A percentile compares a stretch with the other conserved stretches of the same genome.
Evolutionary conservation across 2,797 vertebrate species (phyloP).

Genomic region (Labeo calbasu): DNA sequence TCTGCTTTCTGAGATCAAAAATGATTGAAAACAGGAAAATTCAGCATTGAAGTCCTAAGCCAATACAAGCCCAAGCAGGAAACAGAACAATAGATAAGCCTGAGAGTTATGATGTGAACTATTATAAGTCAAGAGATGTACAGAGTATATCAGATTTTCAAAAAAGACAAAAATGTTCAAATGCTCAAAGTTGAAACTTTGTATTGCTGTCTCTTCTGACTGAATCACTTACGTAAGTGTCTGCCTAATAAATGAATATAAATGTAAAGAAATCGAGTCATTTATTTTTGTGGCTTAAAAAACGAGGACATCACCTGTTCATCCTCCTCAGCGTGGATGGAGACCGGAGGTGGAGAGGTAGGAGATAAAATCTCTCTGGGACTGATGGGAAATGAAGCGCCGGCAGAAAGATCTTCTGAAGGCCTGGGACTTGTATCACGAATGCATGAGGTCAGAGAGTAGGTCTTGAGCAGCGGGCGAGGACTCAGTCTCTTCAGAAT

Average conservation of each 20-base stretch:
- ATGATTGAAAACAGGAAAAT: background rate
- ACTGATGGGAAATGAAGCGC: constrained; percentile 56
- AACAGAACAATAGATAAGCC: background rate
- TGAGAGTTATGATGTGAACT: background rate
- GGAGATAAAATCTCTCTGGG: constrained; percentile 42
- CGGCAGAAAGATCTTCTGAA: constrained; percentile 56
- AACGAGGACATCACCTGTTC: constrained; percentile 52
- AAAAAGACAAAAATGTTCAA: background rate
- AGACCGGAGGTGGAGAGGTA: background rate
- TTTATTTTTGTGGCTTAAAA: background rate
- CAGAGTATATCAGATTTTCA: background rate
- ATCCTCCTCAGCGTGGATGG: constrained; percentile 40
- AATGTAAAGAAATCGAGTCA: background rate
- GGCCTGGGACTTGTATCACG: constrained; percentile 63
- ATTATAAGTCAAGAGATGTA: background rate
- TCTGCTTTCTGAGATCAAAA: background rate
- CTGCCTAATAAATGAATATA: background rate
- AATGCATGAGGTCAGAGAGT: constrained; percentile 59
- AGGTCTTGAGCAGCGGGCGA: constrained; percentile 51
- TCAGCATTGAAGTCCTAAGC: background rate
- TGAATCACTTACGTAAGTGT: background rate
- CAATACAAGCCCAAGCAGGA: background rate
- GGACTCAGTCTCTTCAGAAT: constrained; percentile 71
- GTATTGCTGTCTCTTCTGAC: background rate
- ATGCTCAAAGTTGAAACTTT: background rate